phyloP scores from a whole-genome alignment of 2,888 invertebrate species.

The Aphrophora alni region DNA sequence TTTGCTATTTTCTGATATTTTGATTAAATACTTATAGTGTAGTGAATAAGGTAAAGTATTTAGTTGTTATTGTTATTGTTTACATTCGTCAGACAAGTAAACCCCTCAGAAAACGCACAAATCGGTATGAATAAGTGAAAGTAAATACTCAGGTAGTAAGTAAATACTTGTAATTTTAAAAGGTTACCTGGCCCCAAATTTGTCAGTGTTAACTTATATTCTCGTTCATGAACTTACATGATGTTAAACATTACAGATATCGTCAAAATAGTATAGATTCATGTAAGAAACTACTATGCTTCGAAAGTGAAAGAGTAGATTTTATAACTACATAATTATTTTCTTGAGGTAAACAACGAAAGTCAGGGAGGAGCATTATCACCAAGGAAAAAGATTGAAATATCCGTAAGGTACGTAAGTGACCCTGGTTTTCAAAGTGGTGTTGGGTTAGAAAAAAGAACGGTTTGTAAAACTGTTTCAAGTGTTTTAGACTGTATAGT shows the following conservation, averaged over 20 bases:
- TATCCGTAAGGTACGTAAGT: not conserved
- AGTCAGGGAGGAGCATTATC: not conserved
- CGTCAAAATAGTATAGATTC: too few species aligned
- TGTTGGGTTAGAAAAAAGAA: conserved; percentile 24
- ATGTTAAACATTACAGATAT: conserved; percentile 24
- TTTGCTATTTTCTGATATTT: too few species aligned
- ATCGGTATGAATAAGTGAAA: not conserved
- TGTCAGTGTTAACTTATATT: conserved; percentile 20
- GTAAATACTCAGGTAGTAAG: not conserved
- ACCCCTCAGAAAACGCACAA: not conserved
- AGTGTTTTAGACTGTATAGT: not conserved
- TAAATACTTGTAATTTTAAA: not conserved
- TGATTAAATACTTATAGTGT: too few species aligned
- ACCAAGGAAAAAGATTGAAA: not conserved
- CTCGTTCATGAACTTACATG: conserved; percentile 29
- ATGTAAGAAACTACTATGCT: too few species aligned
- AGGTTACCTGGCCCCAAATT: not conserved
- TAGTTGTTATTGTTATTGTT: too few species aligned
- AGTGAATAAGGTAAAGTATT: too few species aligned
- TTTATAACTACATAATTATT: too few species aligned
- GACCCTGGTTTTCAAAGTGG: conserved; percentile 23
- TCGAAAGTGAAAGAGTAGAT: too few species aligned
- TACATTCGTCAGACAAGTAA: too few species aligned
- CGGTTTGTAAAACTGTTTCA: conserved; percentile 24
- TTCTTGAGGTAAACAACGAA: not conserved